These are phyloP conservation scores for Phyllopteryx taeniolatus DNA, from an alignment of 2,113 vertebrate genomes.

Conservation along the genomic window DNA sequence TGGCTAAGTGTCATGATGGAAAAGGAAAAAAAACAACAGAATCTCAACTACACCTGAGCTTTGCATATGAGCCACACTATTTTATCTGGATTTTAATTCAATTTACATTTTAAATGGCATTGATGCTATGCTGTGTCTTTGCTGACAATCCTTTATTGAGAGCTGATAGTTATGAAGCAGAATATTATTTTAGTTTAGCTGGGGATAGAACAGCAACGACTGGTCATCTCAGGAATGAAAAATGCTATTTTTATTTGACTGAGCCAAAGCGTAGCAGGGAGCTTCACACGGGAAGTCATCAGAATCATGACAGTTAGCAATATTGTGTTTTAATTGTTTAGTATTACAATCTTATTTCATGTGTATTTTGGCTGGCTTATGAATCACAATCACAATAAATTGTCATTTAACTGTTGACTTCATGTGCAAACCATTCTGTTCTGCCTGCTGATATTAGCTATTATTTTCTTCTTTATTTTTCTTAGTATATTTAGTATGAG, in stretches of 20 bases:
- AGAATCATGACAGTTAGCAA: too few relatives aligned
- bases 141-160: not conserved
- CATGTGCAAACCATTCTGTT: not conserved
- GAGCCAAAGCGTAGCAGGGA: too few relatives aligned
- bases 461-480: not conserved
- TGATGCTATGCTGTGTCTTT: not conserved
- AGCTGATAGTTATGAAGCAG: not conserved
- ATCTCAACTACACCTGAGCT: not conserved
- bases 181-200: not conserved
- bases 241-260: too few relatives aligned
- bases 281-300: too few relatives aligned
- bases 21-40: not conserved
- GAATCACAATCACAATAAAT: too few relatives aligned
- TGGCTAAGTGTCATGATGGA: conserved; percentile 21
- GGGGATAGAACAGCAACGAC: not conserved
- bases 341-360: not conserved
- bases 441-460: not conserved
- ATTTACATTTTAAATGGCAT: not conserved
- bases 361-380: too few relatives aligned
- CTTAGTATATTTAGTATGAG: not conserved
- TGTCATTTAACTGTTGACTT: too few relatives aligned
- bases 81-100: not conserved
- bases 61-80: not conserved
- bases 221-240: too few relatives aligned
- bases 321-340: too few relatives aligned